Percentiles rank a stretch among this genome's conserved stretches.
Evolutionary conservation across 2,797 vertebrate genomes (phyloP).

Genomic region (Anguilla anguilla): DNA sequence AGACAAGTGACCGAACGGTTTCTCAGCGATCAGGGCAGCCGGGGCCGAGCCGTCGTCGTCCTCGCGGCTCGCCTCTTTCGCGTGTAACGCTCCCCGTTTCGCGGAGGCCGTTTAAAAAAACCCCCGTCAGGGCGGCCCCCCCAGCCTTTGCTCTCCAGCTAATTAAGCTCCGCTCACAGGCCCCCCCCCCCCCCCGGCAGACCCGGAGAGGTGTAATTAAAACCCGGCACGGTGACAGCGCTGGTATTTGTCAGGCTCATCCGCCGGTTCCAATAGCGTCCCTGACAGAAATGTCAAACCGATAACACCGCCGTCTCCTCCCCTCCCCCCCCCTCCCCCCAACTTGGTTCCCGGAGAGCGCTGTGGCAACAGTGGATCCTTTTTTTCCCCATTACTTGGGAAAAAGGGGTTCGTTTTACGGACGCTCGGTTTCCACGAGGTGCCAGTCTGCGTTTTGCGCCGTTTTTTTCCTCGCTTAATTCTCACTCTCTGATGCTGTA

Average conservation of each 20-base stretch:
- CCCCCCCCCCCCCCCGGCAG: conserved; percentile 64
- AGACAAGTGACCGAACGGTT: no score
- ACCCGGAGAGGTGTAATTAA: conserved; percentile 93
- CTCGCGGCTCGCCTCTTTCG: conserved; percentile 44
- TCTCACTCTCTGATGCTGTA: conserved; percentile 61
- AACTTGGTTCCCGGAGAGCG: conserved; percentile 82
- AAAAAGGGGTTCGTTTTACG: conserved; percentile 57
- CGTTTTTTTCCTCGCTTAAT: conserved; percentile 46
- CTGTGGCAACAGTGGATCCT: conserved; percentile 59
- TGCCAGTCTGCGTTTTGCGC: conserved; percentile 22
- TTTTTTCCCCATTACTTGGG: conserved; percentile 73
- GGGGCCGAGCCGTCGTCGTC: no score
- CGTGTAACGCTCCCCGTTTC: conserved; percentile 50
- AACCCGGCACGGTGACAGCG: conserved; percentile 85
- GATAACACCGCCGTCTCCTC: conserved; percentile 77
- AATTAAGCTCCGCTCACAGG: conserved; percentile 86
- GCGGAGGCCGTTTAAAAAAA: conserved; percentile 58
- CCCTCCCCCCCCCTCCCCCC: conserved; percentile 51
- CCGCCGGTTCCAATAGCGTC: conserved; percentile 90
- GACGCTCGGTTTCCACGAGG: conserved; percentile 59
- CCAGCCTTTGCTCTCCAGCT: conserved; percentile 68
- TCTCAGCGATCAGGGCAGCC: no score
- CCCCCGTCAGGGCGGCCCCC: conserved; percentile 61
- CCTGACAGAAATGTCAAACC: conserved; percentile 96
- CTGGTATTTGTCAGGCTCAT: conserved; percentile 92